These are phyloP conservation scores for Microplitis mediator DNA, from an alignment of 1,140 invertebrate species.

Conservation along the genomic window DNA sequence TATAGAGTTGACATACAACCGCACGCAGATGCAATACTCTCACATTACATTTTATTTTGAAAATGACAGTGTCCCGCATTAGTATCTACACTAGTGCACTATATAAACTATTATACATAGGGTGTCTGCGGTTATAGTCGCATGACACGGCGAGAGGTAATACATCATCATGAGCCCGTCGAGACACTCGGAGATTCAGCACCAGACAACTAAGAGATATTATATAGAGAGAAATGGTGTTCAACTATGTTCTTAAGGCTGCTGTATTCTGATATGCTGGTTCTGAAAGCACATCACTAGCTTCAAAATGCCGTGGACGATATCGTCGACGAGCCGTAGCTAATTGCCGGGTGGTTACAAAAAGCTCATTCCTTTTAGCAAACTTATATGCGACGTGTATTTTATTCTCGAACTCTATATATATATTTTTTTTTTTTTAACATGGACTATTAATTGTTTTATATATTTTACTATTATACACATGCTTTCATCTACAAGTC, in stretches of 20 bases:
- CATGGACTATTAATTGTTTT: too few species aligned
- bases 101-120: neutral
- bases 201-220: slow-evolving; percentile 12
- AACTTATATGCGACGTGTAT: neutral
- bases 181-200: slow-evolving; percentile 33
- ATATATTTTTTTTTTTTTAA: neutral
- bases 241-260: too few species aligned
- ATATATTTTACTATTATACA: too few species aligned
- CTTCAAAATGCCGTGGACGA: slow-evolving; percentile 16
- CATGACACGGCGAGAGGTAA: slow-evolving; percentile 31
- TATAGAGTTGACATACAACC: too few species aligned
- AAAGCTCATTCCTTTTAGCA: slow-evolving; percentile 39
- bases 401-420: neutral
- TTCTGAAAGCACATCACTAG: neutral
- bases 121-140: slow-evolving; percentile 21
- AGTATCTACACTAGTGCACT: too few species aligned
- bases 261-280: too few species aligned
- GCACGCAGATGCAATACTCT: too few species aligned
- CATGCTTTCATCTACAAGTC: too few species aligned
- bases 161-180: slow-evolving; percentile 47
- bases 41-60: neutral
- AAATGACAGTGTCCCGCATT: neutral
- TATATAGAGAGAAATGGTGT: slow-evolving; percentile 1
- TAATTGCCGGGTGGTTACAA: slow-evolving; percentile 47
- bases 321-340: slow-evolving; percentile 47